Base-by-base conservation (phyloP, 2,888 invertebrate genomes). In the Leuctra nigra region DNA sequence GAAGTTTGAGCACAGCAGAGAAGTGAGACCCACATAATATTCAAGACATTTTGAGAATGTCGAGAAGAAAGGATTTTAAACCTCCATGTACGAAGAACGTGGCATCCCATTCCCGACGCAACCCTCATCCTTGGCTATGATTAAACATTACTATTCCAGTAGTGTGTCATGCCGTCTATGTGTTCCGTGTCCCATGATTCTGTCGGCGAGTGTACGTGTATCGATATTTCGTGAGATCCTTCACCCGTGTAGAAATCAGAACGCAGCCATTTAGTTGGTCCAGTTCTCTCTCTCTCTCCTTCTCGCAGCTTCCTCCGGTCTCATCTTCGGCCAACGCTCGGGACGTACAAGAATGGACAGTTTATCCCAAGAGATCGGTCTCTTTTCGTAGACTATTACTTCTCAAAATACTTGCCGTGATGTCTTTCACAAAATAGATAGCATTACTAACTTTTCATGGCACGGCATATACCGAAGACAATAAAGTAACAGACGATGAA, bases 211-310 rank as follows among this genome's bases (percentile, higher is more conserved):
- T 44, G 23, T 44, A 44, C 44, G 22, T 44, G 44, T 44, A 44
- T 44, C 44, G 44, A 44, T 44, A 44, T 44, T 44, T 44, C 44
- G 23, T 44, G 44, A 38, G 44, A 44, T 44, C 44, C 44, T 13
- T 44, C 44, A 44, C 44, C 23, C 44, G 44, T 22, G 44, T 44
- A 18, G 44, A 44, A 44, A 44, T 44, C 44, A 44, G 44, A 44
- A n/a, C n/a, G 44, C 44, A 44, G 44, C 44, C 44, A 44, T 44
- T 44, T 23, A 44, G 44, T 23, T 44, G 44, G 29, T 29, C 11
- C 29, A 29, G 29, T 11, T 29, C 29, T 7, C 7, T 29, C 6
- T 29, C 6, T 29, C 6, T 29, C n/a, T n/a, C n/a, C n/a, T n/a
- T n/a, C n/a, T n/a, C n/a, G n/a, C n/a, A n/a, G n/a, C n/a, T n/a